phyloP scores from a whole-genome alignment of 1,140 invertebrate species.

The Brachionus angularis region DNA sequence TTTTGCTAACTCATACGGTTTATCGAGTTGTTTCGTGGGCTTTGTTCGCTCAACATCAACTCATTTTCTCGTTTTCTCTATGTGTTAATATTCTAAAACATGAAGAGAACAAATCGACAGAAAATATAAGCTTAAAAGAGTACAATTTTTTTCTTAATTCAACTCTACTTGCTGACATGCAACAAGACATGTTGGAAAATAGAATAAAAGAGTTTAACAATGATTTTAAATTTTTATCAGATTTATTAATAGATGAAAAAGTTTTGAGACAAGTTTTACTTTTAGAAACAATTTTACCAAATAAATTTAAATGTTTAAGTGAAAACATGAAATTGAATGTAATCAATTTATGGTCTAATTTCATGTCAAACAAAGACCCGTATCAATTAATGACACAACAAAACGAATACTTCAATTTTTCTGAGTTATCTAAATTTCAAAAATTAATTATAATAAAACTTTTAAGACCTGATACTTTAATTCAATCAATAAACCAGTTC shows the following conservation, averaged over 20 bases:
- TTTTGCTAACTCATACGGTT: slow-evolving; percentile 5
- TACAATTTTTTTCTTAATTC: slow-evolving; percentile 40
- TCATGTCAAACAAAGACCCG: slow-evolving; percentile 1
- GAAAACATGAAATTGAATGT: slow-evolving; percentile 11
- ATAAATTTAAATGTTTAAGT: background rate
- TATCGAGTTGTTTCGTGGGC: slow-evolving; percentile 40
- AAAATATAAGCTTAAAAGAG: slow-evolving; percentile 3
- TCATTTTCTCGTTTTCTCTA: slow-evolving; percentile 54
- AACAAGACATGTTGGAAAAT: background rate
- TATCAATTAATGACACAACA: background rate
- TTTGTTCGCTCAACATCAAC: slow-evolving; percentile 54
- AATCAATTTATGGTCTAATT: slow-evolving; percentile 17
- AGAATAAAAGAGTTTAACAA: background rate
- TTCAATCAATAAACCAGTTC: slow-evolving; percentile 49
- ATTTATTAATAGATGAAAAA: slow-evolving; percentile 28
- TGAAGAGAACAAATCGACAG: background rate
- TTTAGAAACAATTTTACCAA: background rate
- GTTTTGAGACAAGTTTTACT: background rate
- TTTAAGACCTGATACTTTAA: slow-evolving; percentile 49
- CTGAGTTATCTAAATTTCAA: slow-evolving; percentile 48
- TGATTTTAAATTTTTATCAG: background rate
- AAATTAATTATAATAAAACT: slow-evolving; percentile 53
- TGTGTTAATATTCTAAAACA: slow-evolving; percentile 26
- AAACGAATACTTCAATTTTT: slow-evolving; percentile 3
- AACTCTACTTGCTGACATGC: slow-evolving; percentile 15